Base-by-base conservation (phyloP, 2,797 vertebrate genomes). In the Hypotaenidia philippensis region DNA sequence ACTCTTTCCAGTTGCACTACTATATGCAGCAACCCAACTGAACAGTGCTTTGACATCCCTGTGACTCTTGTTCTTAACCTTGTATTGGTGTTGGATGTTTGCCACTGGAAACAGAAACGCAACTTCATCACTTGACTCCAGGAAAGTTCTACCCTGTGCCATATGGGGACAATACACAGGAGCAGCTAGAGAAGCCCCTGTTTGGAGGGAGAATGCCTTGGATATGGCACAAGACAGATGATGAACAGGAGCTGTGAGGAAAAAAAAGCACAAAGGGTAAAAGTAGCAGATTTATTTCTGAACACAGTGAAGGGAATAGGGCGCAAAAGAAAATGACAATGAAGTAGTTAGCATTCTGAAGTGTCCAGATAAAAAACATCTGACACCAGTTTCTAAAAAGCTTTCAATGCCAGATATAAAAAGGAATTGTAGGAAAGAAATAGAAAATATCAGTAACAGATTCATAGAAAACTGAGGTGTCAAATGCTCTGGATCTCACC, bases 31-130 rank as follows among this genome's bases (percentile, higher is more conserved):
- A 96, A 94, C 65, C 29, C 59, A 70, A 82, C n/a, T n/a, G 87
- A 91, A 83, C 23, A 65, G 65, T 57, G 45, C 34, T 65, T 71
- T 89, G 82, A 87, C 90, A 87, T 41, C 76, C 65, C 88, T 92
- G 81, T 89, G 79, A 86, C 94, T 81, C 93, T 92, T 29, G 2
- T 87, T 86, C 52, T 94, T 53, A 75, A 11, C 20, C 20, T 93
- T 11, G 2, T 74, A 16, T 76, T 25, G 14, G 31, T 66, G 77
- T 87, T 96, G 97, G 94, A 95, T 12, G 17, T 10, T 83, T 88
- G 94, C 93, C 92, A 94, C 45, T 94, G 91, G 91, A 97, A 97
- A 95, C 45, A 97, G 94, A 97, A 95, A 93, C 92, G 77, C 36
- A 95, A 69, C 71, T 96, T 96, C 93, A 94, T 94, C 95, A 90